phyloP scores from a whole-genome alignment of 2,888 invertebrate genomes.

The Amiota minor region DNA sequence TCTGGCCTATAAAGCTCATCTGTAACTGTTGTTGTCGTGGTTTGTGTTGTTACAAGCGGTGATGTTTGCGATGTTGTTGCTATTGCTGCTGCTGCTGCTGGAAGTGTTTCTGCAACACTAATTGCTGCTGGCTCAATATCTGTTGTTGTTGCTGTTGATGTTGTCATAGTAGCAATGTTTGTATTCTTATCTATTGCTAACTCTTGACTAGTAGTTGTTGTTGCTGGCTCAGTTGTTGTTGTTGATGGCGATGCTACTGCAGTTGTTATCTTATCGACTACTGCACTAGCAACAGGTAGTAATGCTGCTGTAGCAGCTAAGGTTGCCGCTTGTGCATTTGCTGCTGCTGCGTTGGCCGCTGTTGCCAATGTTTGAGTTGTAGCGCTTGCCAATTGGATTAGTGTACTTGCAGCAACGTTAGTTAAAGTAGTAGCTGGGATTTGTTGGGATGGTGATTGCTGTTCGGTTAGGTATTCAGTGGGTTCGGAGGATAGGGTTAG shows the following conservation, averaged over 20 bases:
- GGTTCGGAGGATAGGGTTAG: slow-evolving; percentile 40
- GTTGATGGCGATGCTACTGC: slow-evolving; percentile 39
- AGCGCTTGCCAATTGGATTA: slow-evolving; percentile 70
- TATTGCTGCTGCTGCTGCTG: slow-evolving; percentile 21
- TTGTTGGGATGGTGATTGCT: slow-evolving; percentile 41
- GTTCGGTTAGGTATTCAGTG: slow-evolving; percentile 37
- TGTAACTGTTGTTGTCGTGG: slow-evolving; percentile 52
- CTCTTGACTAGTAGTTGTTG: slow-evolving; percentile 31
- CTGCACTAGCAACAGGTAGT: slow-evolving; percentile 57
- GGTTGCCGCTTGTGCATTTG: slow-evolving; percentile 58
- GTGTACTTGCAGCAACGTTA: slow-evolving; percentile 66
- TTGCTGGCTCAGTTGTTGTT: slow-evolving; percentile 29
- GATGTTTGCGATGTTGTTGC: slow-evolving; percentile 24
- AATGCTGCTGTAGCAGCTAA: slow-evolving; percentile 58
- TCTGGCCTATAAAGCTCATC: slow-evolving; percentile 53
- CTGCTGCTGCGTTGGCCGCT: slow-evolving; percentile 59
- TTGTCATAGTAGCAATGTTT: slow-evolving; percentile 40
- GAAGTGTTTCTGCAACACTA: slow-evolving; percentile 37
- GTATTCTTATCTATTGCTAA: slow-evolving; percentile 36
- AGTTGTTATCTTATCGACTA: slow-evolving; percentile 54
- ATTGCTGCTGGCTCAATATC: background rate
- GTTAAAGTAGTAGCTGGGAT: slow-evolving; percentile 44
- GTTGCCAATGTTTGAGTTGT: slow-evolving; percentile 63
- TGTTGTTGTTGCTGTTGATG: background rate
- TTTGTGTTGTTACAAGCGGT: slow-evolving; percentile 23